Base-by-base conservation (phyloP, 2,113 vertebrate genomes). In the Mustela nigripes region DNA sequence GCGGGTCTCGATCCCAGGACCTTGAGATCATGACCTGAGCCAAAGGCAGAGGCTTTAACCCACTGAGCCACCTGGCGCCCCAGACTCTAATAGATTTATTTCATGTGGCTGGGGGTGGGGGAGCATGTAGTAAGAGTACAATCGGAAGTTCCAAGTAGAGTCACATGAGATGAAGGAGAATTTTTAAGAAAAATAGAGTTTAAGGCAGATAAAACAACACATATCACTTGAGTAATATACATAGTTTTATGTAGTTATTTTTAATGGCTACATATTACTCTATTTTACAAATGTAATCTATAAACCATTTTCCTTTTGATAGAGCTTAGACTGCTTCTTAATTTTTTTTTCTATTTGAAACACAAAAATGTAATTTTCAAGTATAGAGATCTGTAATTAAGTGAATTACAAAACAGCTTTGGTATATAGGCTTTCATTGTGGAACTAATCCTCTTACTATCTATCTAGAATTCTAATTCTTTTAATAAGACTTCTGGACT, bases 281-380 rank as follows among this genome's bases (percentile, higher is more conserved):
- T 90, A 16, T 28, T 89, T 93, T 93, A 71, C 31, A 19, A 88
- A 53, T 9, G 73, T 33, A 71, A 89, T 83, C 26, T 94, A 1
- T 69, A 6, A 83, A 48, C 22, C 16, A 5, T 92, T 76, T 26
- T 88, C 15, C 4, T 53, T 31, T 80, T 48, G 76, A 73, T 73
- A n/a, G 22, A 56, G 5, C 82, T 97, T 84, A 73, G 63, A 19
- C 53, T 24, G 39, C 21, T 73, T 24, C 19, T 4, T 48, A 76
- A 48, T 31, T 78, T 85, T 39, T 56, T 58, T 78, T 45, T 48
- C 65, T 93, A 11, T 87, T 62, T 62, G 48, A 87, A 80, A 90
- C 60, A 33, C 21, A 81, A 83, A 86, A 92, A 80, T 83, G 22
- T 50, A 53, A 33, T 91, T 95, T 91, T 92, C 93, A 91, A 87